phyloP scores from a whole-genome alignment of 2,888 invertebrate species.

The Rhagonycha lutea region DNA sequence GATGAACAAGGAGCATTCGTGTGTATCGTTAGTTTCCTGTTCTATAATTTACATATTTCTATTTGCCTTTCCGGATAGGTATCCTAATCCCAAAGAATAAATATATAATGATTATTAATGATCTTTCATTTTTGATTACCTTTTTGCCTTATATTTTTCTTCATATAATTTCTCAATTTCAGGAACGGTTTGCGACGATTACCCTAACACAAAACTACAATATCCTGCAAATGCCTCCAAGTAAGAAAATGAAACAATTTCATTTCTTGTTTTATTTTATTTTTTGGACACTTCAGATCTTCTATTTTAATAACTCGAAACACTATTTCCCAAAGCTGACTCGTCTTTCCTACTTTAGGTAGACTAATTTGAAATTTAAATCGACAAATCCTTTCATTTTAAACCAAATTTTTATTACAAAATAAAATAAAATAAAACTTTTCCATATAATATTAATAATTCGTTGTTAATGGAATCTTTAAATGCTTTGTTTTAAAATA shows the following conservation, averaged over 20 bases:
- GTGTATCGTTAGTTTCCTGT: slow-evolving; percentile 23
- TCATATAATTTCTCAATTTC: not conserved
- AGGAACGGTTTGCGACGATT: not conserved
- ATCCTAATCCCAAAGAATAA: not conserved
- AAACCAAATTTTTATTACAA: not conserved
- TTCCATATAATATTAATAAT: not conserved
- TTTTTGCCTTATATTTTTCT: not conserved
- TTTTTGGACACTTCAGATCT: not conserved
- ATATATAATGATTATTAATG: not conserved
- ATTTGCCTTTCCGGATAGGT: slow-evolving; percentile 12
- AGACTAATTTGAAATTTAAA: not conserved
- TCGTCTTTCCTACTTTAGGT: not conserved
- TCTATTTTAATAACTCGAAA: not conserved
- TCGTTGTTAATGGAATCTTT: not conserved
- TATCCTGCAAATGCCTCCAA: not conserved
- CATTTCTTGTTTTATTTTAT: not conserved
- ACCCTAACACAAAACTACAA: not conserved
- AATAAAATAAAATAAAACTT: not conserved
- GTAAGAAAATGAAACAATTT: not conserved
- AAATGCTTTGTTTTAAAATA: not conserved
- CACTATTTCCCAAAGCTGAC: not conserved
- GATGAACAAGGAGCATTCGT: slow-evolving; percentile 20
- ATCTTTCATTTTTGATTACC: not conserved
- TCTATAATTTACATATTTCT: slow-evolving; percentile 18
- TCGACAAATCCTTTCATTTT: not conserved